phyloP scores from a whole-genome alignment of 2,888 invertebrate species.

The Phalangium opilio region DNA sequence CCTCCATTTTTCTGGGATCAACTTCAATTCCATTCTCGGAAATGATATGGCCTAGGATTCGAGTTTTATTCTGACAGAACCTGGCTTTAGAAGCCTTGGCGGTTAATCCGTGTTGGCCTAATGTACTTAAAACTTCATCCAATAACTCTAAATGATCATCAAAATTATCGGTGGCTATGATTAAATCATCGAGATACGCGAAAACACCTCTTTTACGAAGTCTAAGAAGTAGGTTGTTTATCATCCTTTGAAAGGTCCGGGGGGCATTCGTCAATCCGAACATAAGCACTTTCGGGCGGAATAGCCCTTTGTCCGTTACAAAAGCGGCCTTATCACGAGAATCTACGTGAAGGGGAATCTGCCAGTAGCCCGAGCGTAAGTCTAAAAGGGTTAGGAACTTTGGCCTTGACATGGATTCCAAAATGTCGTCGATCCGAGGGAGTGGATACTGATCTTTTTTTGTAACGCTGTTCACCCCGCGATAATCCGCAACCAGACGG shows the following conservation, averaged over 20 bases:
- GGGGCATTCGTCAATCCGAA: constrained; percentile 23
- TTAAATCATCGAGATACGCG: constrained; percentile 21
- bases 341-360: no score
- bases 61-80: constrained; percentile 11
- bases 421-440: no score
- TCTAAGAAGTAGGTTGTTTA: constrained; percentile 18
- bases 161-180: constrained; percentile 17
- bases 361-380: no score
- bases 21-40: constrained; percentile 3
- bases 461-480: no score
- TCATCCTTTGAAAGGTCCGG: constrained; percentile 21
- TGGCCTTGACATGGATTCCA: no score
- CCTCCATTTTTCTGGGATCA: no score
- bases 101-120: constrained; percentile 15
- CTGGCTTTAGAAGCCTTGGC: constrained; percentile 18
- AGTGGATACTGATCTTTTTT: no score
- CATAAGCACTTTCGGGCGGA: constrained; percentile 21
- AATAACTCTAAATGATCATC: constrained; percentile 16
- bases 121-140: constrained; percentile 10
- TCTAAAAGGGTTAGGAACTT: no score
- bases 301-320: constrained; percentile 10
- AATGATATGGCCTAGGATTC: constrained; percentile 11
- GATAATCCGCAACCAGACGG: no score
- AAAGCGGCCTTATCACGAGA: constrained; percentile 21
- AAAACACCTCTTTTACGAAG: constrained; percentile 15